Percentiles rank a stretch among this genome's conserved stretches.
phyloP scores from a whole-genome alignment of 1,140 invertebrate species.

The Paramacrobiotus metropolitanus region DNA sequence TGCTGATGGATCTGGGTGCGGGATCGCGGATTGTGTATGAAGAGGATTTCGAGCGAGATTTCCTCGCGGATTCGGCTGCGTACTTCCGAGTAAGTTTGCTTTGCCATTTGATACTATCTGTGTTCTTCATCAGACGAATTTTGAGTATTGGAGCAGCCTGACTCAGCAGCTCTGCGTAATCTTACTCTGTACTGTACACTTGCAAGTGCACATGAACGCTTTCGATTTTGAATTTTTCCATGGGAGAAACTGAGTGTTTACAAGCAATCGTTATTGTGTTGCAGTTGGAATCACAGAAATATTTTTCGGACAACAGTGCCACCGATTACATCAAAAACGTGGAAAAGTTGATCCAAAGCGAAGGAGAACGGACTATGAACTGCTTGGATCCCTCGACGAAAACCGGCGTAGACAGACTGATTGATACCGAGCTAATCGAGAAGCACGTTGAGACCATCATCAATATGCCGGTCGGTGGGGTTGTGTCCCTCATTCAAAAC shows the following conservation, averaged over 20 bases:
- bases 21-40: neutral
- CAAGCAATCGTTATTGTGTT: too few relatives aligned
- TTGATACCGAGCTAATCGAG: neutral
- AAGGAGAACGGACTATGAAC: neutral
- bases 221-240: too few relatives aligned
- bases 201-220: too few relatives aligned
- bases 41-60: neutral
- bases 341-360: neutral
- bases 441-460: neutral
- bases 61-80: neutral
- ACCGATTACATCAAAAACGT: neutral
- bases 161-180: too few relatives aligned
- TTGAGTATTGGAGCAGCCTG: too few relatives aligned
- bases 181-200: too few relatives aligned
- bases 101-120: neutral
- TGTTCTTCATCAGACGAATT: too few relatives aligned
- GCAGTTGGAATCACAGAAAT: neutral
- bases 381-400: neutral
- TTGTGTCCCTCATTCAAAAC: neutral
- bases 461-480: neutral
- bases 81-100: neutral
- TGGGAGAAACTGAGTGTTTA: too few relatives aligned
- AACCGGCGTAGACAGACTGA: neutral
- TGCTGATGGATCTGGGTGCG: conserved; percentile 1
- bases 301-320: neutral